A percentile compares a stretch with the other conserved stretches of the same genome.
Evolutionary conservation across 2,113 vertebrate genomes (phyloP).

Genomic region (Opisthocomus hoazin): DNA sequence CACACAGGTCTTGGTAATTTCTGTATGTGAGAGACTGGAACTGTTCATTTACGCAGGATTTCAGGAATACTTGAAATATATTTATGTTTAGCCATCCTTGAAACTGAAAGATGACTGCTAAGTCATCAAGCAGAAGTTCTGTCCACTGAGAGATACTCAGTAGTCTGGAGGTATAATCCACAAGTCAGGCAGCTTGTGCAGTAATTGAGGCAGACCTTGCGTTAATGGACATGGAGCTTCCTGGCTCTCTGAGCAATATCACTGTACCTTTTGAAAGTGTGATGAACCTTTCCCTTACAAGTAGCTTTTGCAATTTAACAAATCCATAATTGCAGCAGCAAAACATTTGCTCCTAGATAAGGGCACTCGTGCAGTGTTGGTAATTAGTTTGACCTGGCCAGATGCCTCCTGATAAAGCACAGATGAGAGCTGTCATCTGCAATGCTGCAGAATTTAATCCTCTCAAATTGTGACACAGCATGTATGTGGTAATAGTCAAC

Average conservation of each 20-base stretch:
- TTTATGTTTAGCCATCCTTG: neutral
- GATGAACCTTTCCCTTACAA: neutral
- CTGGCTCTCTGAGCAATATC: neutral
- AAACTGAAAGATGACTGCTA: neutral
- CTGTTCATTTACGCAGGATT: accelerated
- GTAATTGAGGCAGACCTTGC: neutral
- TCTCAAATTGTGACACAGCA: neutral
- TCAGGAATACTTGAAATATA: accelerated
- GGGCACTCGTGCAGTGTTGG: neutral
- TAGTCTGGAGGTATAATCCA: neutral
- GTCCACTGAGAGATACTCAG: neutral
- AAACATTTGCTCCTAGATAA: slow-evolving; percentile 49
- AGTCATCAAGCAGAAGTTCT: neutral
- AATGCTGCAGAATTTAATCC: neutral
- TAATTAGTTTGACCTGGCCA: slow-evolving; percentile 40
- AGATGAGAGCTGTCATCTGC: neutral
- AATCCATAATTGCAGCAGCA: neutral
- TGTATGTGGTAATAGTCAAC: too few species aligned
- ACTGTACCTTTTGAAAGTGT: neutral
- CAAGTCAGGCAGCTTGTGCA: neutral
- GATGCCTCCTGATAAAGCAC: slow-evolving; percentile 48
- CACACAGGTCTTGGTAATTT: neutral
- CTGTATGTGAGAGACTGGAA: accelerated
- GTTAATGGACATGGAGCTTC: neutral
- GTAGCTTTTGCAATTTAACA: neutral